Evolutionary conservation across 2,888 invertebrate genomes (phyloP).

Genomic region (Calameuta pallipes): DNA sequence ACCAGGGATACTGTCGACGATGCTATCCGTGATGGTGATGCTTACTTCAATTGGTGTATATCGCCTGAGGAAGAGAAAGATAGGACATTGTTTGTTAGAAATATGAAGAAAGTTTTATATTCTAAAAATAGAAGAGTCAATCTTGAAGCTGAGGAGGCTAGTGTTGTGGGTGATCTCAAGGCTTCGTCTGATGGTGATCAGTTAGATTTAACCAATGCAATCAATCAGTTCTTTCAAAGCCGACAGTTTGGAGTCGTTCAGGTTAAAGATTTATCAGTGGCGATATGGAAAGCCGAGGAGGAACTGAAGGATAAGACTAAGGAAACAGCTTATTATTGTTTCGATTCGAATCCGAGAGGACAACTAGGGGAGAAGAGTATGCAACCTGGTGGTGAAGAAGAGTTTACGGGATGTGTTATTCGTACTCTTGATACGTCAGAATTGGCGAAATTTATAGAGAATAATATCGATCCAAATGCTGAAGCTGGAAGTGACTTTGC

Average conservation of each 20-base stretch:
- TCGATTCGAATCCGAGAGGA: constrained; percentile 66
- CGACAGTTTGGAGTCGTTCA: constrained; percentile 60
- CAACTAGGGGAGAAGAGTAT: constrained; percentile 23
- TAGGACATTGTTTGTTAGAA: constrained; percentile 52
- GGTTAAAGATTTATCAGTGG: constrained; percentile 57
- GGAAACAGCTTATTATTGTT: constrained; percentile 62
- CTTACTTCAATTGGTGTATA: constrained; percentile 62
- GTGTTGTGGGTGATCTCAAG: constrained; percentile 58
- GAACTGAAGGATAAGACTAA: constrained; percentile 38
- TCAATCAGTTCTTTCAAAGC: constrained; percentile 60
- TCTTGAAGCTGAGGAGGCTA: constrained; percentile 54
- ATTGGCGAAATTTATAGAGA: constrained; percentile 57
- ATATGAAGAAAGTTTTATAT: constrained; percentile 59
- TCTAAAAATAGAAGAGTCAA: constrained; percentile 58
- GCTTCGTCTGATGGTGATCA: constrained; percentile 44
- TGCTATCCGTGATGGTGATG: constrained; percentile 64
- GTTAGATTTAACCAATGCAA: constrained; percentile 55
- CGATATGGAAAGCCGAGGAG: constrained; percentile 65
- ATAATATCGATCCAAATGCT: constrained; percentile 50
- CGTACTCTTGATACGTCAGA: constrained; percentile 55
- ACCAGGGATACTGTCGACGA: constrained; percentile 61
- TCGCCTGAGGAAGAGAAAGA: constrained; percentile 47
- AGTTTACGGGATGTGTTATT: constrained; percentile 59
- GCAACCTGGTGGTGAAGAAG: constrained; percentile 33
- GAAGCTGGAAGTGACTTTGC: constrained; percentile 32